Evolutionary conservation across 2,797 vertebrate species (phyloP).

Genomic region (Anolis apletophallus): DNA sequence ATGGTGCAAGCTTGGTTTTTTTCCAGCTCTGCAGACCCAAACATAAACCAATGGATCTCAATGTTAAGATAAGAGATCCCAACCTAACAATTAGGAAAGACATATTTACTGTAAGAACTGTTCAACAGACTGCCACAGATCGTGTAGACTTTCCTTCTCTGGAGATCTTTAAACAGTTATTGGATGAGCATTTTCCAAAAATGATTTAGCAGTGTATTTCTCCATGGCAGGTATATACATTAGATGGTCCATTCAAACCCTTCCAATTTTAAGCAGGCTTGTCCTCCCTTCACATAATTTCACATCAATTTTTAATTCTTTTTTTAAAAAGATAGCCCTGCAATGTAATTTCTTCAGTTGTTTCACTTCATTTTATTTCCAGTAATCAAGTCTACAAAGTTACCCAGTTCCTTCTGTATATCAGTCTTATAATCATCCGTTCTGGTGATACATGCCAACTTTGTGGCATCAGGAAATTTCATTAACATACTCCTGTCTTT

Average conservation of each 20-base stretch:
- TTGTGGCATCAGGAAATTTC: conserved; percentile 40
- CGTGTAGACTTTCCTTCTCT: no score
- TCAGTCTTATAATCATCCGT: conserved; percentile 12
- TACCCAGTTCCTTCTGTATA: conserved; percentile 35
- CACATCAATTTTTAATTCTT: not conserved
- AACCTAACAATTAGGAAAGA: no score
- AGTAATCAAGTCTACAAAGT: conserved; percentile 5
- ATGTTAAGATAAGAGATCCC: no score
- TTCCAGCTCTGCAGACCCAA: no score
- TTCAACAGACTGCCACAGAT: no score
- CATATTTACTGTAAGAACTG: no score
- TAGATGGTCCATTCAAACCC: no score
- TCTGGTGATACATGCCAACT: conserved; percentile 36
- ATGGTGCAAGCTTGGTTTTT: not conserved
- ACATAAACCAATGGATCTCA: no score
- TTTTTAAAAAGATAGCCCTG: not conserved
- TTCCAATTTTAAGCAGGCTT: not conserved
- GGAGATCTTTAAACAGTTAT: no score
- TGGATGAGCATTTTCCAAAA: no score
- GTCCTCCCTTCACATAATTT: not conserved
- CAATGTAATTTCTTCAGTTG: not conserved
- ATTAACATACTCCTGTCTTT: conserved; percentile 34
- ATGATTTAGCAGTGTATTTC: no score
- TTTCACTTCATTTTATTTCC: conserved; percentile 20
- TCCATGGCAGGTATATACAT: no score